phyloP scores from a whole-genome alignment of 2,888 invertebrate species.

The Leptothorax acervorum region DNA sequence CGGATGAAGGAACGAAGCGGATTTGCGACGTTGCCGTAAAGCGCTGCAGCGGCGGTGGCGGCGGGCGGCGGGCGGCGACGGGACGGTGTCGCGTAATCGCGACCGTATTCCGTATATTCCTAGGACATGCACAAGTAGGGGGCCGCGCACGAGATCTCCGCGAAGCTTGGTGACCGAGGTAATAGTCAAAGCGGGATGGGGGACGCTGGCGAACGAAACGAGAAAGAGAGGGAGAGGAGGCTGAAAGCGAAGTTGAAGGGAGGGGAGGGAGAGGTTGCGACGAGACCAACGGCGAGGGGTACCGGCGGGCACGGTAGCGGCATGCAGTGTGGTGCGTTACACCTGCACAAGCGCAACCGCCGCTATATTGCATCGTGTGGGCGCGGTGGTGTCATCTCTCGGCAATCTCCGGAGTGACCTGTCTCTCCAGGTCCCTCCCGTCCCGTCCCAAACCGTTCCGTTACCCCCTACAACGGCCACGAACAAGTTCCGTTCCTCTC shows the following conservation, averaged over 20 bases:
- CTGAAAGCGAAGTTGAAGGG: constrained; percentile 22
- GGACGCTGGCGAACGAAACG: constrained; percentile 10
- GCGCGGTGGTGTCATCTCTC: constrained; percentile 84
- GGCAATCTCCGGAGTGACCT: constrained; percentile 81
- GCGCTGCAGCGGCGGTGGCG: constrained; percentile 54
- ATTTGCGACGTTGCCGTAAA: constrained; percentile 76
- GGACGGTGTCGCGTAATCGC: constrained; percentile 73
- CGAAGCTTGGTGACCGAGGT: constrained; percentile 43
- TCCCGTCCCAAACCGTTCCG: not conserved
- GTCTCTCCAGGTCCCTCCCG: constrained; percentile 53
- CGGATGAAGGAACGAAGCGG: constrained; percentile 59
- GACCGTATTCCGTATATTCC: constrained; percentile 63
- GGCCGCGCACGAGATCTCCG: constrained; percentile 66
- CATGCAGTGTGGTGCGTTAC: constrained; percentile 71
- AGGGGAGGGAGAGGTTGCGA: constrained; percentile 46
- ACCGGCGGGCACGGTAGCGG: constrained; percentile 48
- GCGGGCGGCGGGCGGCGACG: constrained; percentile 61
- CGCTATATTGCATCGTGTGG: constrained; percentile 76
- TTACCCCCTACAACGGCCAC: constrained; percentile 15
- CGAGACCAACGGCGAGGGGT: constrained; percentile 50
- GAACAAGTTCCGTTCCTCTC: constrained; percentile 68
- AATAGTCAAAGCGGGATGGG: constrained; percentile 29
- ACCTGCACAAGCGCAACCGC: constrained; percentile 75
- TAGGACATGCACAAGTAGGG: constrained; percentile 69
- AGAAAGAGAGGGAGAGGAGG: constrained; percentile 34